These are phyloP conservation scores for Sebastes matsubarae DNA, from an alignment of 2,797 vertebrate genomes.

Conservation along the genomic window DNA sequence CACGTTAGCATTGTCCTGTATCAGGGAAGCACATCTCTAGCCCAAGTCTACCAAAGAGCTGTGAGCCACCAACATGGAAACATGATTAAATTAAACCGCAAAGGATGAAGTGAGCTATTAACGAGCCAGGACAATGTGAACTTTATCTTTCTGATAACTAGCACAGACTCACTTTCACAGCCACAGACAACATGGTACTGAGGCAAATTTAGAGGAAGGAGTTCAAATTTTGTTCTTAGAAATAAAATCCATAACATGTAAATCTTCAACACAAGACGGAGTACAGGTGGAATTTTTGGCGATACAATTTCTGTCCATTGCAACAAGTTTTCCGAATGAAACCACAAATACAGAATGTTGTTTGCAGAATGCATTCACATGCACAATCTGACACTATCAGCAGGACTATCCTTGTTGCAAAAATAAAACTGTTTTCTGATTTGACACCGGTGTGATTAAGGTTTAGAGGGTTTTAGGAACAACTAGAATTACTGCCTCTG, in stretches of 20 bases:
- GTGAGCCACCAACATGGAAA: slow-evolving; percentile 21
- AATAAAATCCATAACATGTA: not conserved
- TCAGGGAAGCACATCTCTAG: slow-evolving; percentile 39
- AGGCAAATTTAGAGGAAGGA: not conserved
- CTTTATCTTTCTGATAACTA: not conserved
- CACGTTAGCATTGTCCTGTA: slow-evolving; percentile 30
- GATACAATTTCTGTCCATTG: not conserved
- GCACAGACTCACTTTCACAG: not conserved
- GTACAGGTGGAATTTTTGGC: not conserved
- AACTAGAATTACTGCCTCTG: not conserved
- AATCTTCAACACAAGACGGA: not conserved
- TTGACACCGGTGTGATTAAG: not conserved
- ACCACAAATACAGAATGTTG: not conserved
- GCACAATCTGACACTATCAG: not conserved
- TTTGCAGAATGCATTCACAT: not conserved
- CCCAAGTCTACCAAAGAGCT: slow-evolving; percentile 23
- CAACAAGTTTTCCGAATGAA: not conserved
- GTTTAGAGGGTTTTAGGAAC: not conserved
- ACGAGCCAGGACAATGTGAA: slow-evolving; percentile 6
- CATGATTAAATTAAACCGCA: slow-evolving; percentile 40
- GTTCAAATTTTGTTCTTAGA: not conserved
- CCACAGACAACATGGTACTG: not conserved
- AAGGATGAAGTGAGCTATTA: slow-evolving; percentile 31
- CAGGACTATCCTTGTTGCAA: not conserved
- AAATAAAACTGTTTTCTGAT: not conserved